A percentile compares a stretch with the other conserved stretches of the same genome.
phyloP scores from a whole-genome alignment of 2,113 vertebrate species.

The Myanophis thanlyinensis region DNA sequence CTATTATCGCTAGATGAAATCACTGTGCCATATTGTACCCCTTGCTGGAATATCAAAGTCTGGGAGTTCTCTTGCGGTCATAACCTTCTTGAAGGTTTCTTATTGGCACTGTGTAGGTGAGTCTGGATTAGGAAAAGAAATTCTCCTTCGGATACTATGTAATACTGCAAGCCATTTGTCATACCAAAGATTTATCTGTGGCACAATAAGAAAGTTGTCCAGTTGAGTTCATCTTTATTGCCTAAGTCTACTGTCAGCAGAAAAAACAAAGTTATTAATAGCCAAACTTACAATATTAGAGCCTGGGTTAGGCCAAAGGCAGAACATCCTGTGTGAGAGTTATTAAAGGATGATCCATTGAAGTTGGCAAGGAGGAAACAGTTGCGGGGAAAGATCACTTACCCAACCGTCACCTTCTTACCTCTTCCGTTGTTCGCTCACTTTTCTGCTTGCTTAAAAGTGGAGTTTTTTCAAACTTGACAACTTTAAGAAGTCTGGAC shows the following conservation, averaged over 20 bases:
- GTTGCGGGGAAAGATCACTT: neutral
- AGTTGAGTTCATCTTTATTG: neutral
- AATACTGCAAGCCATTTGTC: neutral
- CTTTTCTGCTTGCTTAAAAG: slow-evolving; percentile 27
- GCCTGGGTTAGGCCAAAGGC: neutral
- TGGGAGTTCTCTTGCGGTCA: neutral
- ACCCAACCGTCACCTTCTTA: neutral
- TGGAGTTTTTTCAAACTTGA: neutral
- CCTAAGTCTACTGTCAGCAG: slow-evolving; percentile 19
- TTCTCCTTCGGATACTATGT: slow-evolving; percentile 20
- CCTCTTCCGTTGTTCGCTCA: neutral
- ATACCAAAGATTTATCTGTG: slow-evolving; percentile 20
- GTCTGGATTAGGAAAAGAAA: neutral
- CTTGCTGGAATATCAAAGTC: neutral
- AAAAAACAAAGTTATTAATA: slow-evolving; percentile 32
- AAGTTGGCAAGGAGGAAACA: neutral
- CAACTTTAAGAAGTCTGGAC: neutral
- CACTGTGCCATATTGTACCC: neutral
- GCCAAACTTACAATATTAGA: slow-evolving; percentile 25
- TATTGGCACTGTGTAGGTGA: neutral
- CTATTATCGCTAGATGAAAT: neutral
- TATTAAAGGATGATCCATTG: neutral
- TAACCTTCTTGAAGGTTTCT: neutral
- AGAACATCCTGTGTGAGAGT: neutral
- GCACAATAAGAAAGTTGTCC: slow-evolving; percentile 31